Conservation (phyloP, 2,113 vertebrate genomes). For the Balaenoptera acutorostrata region DNA sequence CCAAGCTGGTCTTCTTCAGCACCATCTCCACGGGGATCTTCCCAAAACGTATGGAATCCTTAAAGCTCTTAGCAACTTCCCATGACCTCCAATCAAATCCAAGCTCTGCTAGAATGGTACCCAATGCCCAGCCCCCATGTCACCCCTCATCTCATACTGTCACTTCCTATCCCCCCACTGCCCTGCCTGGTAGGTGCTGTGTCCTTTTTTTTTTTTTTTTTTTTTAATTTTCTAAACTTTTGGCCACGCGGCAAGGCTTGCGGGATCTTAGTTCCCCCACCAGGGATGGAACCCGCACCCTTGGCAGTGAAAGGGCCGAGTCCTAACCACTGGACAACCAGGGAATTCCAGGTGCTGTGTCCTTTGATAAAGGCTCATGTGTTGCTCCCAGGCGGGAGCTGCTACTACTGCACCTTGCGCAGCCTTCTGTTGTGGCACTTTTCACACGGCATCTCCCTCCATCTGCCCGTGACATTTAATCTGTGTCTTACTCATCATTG, state of each 20-base stretch:
- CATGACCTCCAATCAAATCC: not conserved
- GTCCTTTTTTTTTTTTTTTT: not conserved
- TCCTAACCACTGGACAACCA: not conserved
- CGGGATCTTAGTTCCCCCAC: not conserved
- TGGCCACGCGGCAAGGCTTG: not conserved
- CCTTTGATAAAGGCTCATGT: not conserved
- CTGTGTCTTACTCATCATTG: not conserved
- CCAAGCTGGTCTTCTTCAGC: not conserved
- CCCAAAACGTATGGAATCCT: not conserved
- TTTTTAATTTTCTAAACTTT: not conserved
- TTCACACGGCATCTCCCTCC: rapidly evolving
- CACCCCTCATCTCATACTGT: rapidly evolving
- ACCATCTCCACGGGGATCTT: not conserved
- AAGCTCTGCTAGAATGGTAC: not conserved
- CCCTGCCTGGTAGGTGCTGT: not conserved
- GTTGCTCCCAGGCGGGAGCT: not conserved
- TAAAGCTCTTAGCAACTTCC: not conserved
- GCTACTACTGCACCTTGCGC: too few species aligned
- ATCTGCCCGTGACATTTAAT: not conserved
- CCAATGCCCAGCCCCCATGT: rapidly evolving
- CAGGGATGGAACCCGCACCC: not conserved
- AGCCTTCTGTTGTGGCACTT: rapidly evolving
- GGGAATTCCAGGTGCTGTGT: not conserved
- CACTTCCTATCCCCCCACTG: rapidly evolving
- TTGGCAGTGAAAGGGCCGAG: not conserved